A percentile compares a stretch with the other conserved stretches of the same genome.
Conservation (phyloP, 2,888 invertebrate species). For the Oscheius sp. region DNA sequence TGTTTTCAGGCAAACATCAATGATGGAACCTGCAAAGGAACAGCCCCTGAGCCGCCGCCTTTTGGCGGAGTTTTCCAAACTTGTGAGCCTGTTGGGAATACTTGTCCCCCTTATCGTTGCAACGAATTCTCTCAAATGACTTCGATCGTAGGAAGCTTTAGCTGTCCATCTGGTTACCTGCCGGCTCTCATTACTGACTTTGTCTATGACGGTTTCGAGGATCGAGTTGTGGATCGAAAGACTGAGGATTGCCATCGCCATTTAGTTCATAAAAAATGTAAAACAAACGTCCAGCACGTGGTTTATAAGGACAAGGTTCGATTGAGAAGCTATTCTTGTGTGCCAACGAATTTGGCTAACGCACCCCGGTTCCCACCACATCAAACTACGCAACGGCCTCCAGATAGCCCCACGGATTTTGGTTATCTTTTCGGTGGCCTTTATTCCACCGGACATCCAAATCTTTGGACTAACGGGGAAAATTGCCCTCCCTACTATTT, state of each 20-base stretch:
- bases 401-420: background rate
- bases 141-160: background rate
- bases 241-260: background rate
- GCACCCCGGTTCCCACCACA: too few relatives aligned
- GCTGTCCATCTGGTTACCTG: background rate
- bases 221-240: background rate
- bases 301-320: background rate
- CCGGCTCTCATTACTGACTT: background rate
- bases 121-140: background rate
- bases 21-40: background rate
- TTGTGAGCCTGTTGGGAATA: background rate
- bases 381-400: too few relatives aligned
- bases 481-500: background rate
- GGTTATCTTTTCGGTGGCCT: background rate
- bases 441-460: background rate
- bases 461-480: background rate
- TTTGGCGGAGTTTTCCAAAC: background rate
- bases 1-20: background rate
- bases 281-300: background rate
- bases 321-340: background rate
- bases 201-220: background rate
- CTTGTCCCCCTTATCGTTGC: background rate
- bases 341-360: background rate
- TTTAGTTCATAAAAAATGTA: background rate
- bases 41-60: background rate